Evolutionary conservation across 2,113 vertebrate genomes (phyloP), one percentile per base, ranked within the genome.

Genomic region (Pterocles gutturalis): DNA sequence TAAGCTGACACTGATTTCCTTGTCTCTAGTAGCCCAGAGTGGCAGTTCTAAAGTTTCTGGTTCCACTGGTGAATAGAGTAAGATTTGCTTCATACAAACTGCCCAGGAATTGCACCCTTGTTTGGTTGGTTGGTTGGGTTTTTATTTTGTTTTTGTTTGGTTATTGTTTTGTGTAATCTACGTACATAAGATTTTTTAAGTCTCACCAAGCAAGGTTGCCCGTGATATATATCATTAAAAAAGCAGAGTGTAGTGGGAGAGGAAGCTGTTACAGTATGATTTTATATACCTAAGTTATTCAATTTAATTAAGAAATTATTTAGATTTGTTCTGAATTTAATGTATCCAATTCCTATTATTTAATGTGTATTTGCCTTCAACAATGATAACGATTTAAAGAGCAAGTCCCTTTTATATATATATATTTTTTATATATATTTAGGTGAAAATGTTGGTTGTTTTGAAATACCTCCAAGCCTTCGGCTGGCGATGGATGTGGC

Each of bases 391-490:
- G 12, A 20, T 72, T 49, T 77, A 84, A 66, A 41, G 8, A 53
- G 7, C 90, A 85, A 81, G 19, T 62, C 55, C 14, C 65, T 64
- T 83, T 61, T 78, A 70, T 36, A 64, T 90, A 13, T 60, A 2
- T 41, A 41, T 46, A 3, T n/a, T 25, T 64, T 43, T 49, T 46
- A 3, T 51, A 26, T 64, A 31, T 36, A 38, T 94, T 87, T 80
- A 98, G 97, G 83, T 97, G 62, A 98, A 95, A 84, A 94, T 97
- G 57, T 96, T 94, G 14, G 26, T 96, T 53, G 67, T 97, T 87
- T 60, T 94, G 75, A 97, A 97, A 60, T 98, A 98, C 65, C 89
- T 98, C 13, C 84, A 95, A 60, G 93, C 96, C 13, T 98, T 98
- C 8, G 26, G 83, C 29, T 98, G 97, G 92, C 49, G 4, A 66